A percentile compares a stretch with the other conserved stretches of the same genome.
Evolutionary conservation across 2,113 vertebrate species (phyloP).

Genomic region (Tonatia bakeri): DNA sequence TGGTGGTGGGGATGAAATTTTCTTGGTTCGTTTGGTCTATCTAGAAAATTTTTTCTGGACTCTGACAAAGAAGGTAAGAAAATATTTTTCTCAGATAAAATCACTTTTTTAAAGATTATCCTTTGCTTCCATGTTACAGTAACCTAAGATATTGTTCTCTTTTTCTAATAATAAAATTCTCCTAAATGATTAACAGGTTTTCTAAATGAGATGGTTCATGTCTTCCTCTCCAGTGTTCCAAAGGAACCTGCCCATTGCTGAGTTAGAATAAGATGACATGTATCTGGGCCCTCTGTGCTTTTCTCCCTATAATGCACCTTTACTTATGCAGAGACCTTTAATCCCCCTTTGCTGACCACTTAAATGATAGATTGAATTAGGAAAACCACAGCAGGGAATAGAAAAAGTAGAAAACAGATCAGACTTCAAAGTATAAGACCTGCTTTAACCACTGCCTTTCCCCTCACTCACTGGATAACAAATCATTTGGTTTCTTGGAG

Average conservation of each 20-base stretch:
- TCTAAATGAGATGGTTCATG: not conserved
- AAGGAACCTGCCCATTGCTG: not conserved
- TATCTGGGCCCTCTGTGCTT: not conserved
- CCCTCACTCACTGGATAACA: not conserved
- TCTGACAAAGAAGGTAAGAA: not conserved
- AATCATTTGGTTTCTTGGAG: not conserved
- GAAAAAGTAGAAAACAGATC: not conserved
- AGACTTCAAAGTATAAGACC: not conserved
- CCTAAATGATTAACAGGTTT: not conserved
- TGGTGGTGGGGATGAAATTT: not conserved
- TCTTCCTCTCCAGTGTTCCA: not conserved
- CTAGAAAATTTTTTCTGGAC: not conserved
- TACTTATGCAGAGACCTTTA: not conserved
- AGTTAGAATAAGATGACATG: not conserved
- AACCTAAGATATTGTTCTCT: not conserved
- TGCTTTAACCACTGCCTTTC: not conserved
- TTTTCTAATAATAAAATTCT: not conserved
- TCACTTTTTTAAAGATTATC: not conserved
- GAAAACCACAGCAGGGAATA: not conserved
- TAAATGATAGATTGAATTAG: not conserved
- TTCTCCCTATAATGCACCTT: not conserved
- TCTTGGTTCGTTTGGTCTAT: not conserved
- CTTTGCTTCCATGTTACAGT: not conserved
- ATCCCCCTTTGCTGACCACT: not conserved
- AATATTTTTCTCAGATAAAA: not conserved